These are phyloP conservation scores for Lithobates sylvaticus DNA, from an alignment of 2,797 vertebrate species.

Conservation along the genomic window DNA sequence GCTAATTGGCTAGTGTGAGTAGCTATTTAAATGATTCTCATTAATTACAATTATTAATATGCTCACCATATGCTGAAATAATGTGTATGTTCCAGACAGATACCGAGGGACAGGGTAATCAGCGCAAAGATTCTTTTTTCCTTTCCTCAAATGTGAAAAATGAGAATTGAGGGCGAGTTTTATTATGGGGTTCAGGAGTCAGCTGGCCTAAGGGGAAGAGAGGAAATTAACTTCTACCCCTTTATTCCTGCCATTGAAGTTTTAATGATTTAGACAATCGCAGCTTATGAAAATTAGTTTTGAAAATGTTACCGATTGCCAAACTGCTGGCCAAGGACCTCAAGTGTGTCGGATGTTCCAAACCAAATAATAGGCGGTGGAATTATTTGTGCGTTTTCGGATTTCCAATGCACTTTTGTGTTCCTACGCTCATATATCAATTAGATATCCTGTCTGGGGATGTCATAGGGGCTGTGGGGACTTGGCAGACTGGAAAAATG, in stretches of 20 bases:
- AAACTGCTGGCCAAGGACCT: background rate
- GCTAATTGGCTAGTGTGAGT: slow-evolving; percentile 37
- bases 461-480: background rate
- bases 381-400: background rate
- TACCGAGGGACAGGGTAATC: slow-evolving; percentile 3
- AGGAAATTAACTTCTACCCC: slow-evolving; percentile 1
- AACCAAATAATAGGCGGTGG: background rate
- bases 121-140: background rate
- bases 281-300: background rate
- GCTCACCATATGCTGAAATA: slow-evolving; percentile 36
- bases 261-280: slow-evolving; percentile 9
- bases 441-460: background rate
- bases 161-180: slow-evolving; percentile 1
- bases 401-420: background rate
- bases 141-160: slow-evolving; percentile 4
- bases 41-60: slow-evolving; percentile 57
- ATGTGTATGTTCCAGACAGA: slow-evolving; percentile 6
- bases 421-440: background rate
- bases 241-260: background rate
- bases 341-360: background rate
- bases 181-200: slow-evolving; percentile 4
- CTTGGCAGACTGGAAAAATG: background rate
- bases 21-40: slow-evolving; percentile 44
- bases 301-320: background rate
- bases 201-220: background rate